phyloP scores from a whole-genome alignment of 2,113 vertebrate species.

The Thamnophis sirtalis region DNA sequence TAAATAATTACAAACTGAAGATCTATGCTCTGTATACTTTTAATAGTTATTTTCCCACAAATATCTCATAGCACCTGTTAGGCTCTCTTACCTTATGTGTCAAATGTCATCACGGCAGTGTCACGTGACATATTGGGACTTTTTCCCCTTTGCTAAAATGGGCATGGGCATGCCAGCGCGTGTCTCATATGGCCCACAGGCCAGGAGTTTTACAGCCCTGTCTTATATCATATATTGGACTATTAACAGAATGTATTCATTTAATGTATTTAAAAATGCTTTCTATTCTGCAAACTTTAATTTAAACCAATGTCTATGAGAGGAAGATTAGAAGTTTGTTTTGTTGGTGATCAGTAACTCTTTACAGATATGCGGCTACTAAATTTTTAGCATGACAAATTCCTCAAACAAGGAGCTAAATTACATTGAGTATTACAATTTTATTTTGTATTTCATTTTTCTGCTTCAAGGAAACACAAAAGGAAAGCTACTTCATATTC shows the following conservation, averaged over 20 bases:
- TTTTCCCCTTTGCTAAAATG: no score
- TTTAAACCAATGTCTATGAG: background rate
- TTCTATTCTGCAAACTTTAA: background rate
- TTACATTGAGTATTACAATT: background rate
- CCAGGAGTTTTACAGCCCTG: no score
- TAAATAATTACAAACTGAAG: background rate
- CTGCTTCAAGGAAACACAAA: background rate
- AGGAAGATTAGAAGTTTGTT: background rate
- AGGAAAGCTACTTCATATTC: background rate
- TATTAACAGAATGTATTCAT: background rate
- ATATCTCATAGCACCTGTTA: background rate
- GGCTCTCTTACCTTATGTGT: background rate
- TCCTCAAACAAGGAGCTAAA: background rate
- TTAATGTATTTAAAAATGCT: background rate
- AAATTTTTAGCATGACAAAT: background rate
- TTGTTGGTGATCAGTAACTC: background rate
- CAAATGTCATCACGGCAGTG: no score
- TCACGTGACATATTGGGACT: no score
- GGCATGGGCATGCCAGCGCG: no score
- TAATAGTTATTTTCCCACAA: background rate
- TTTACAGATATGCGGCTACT: background rate
- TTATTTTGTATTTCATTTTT: background rate
- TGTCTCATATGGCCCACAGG: no score
- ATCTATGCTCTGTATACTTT: background rate
- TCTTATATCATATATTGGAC: background rate